Base-by-base conservation (phyloP, 2,797 vertebrate species). In the Atherinosoma microstoma region DNA sequence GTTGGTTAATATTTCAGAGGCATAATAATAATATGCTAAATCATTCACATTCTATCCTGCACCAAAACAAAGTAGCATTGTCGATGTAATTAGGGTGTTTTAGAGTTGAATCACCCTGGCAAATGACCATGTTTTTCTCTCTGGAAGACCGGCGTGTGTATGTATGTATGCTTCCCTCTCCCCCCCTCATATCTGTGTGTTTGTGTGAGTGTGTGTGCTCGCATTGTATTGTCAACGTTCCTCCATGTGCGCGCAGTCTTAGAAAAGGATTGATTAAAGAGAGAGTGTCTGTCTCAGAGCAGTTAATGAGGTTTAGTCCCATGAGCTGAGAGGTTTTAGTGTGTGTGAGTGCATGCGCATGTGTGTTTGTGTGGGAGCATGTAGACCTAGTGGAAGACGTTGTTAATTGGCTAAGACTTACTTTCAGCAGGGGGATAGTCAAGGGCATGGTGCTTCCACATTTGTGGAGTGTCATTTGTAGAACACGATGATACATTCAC, bases 251-350 rank as follows among this genome's bases (percentile, higher is more conserved):
- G 54, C 65, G 62, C 68, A 84, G 90, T 93, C 93, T 94, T 92
- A 93, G 91, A 94, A 94, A 94, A 94, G 89, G 92, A 93, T 94
- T 94, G 94, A 95, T 95, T 95, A 95, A 95, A 95, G 91, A 90
- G 92, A 94, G 93, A 93, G 93, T 93, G 92, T 93, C 92, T 93
- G 92, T 93, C 94, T 94, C 92, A 92, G 91, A 94, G 92, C 93
- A 95, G 92, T 95, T 94, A 95, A 95, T 95, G 94, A 95, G 94
- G 94, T 95, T 95, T 92, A 85, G 93, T 94, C 94, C 93, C 94
- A 92, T 89, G 94, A 95, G 94, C 87, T 88, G 89, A 3, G 90
- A 89, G 87, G 84, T 90, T 86, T 78, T 72, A 36, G 45, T 68
- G 74, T 90, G 90, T 83, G 79, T 86, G 83, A 32, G 83, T 70